Evolutionary conservation across 2,888 invertebrate genomes (phyloP).

Genomic region (Dasypogon diadema): DNA sequence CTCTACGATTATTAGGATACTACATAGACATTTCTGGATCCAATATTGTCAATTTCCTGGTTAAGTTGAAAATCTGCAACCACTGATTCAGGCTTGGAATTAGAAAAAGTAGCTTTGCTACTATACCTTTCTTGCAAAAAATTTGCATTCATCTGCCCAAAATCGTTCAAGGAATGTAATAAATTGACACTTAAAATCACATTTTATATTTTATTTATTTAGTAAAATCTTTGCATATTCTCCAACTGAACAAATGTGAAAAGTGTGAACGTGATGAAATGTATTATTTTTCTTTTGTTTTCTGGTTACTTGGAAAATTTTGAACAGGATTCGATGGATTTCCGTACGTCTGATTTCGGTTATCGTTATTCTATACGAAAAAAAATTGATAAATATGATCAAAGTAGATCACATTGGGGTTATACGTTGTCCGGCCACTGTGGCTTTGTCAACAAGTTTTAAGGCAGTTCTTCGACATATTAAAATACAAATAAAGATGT

Average conservation of each 20-base stretch:
- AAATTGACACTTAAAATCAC: neutral
- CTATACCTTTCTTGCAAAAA: no score
- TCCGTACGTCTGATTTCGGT: neutral
- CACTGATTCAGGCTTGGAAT: no score
- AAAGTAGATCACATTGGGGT: neutral
- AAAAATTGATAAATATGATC: neutral
- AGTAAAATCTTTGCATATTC: constrained; percentile 16
- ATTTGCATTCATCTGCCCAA: no score
- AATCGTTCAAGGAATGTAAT: no score
- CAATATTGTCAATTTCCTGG: no score
- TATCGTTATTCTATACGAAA: neutral
- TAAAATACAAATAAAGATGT: neutral
- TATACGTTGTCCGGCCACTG: constrained; percentile 40
- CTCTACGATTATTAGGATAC: no score
- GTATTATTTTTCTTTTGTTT: neutral
- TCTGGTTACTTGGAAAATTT: neutral
- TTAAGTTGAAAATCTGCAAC: no score
- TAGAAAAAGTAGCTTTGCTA: no score
- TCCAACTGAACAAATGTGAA: constrained; percentile 25
- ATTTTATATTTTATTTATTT: constrained; percentile 36
- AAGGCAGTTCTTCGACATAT: constrained; percentile 34
- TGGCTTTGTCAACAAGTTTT: constrained; percentile 33
- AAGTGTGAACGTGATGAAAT: constrained; percentile 33
- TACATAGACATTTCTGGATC: no score
- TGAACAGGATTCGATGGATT: neutral